phyloP scores from a whole-genome alignment of 2,113 vertebrate species.

The Peromyscus californicus region DNA sequence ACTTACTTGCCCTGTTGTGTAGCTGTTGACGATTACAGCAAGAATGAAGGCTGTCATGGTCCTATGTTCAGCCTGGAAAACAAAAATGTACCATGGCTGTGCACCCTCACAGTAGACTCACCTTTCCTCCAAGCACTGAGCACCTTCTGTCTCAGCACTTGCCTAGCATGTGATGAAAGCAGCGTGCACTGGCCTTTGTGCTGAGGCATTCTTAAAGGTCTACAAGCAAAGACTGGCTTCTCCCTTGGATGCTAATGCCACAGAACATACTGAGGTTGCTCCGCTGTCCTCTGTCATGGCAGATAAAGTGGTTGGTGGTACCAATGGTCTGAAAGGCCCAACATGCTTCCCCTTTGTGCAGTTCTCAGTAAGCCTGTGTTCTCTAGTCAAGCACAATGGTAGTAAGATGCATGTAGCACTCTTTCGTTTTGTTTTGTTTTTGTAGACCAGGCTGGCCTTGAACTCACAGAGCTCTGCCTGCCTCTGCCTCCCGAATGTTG shows the following conservation, averaged over 20 bases:
- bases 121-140: background rate
- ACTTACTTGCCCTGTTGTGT: conserved; percentile 97
- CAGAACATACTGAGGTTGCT: rapidly evolving
- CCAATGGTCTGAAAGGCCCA: background rate
- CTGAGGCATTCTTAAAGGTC: background rate
- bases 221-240: background rate
- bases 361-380: rapidly evolving
- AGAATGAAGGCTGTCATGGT: conserved; percentile 99
- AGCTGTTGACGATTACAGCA: conserved; percentile 98
- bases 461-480: background rate
- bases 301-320: background rate
- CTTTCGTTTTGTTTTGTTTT: background rate
- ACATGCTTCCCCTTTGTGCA: background rate
- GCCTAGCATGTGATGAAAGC: rapidly evolving
- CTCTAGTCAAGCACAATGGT: rapidly evolving
- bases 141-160: rapidly evolving
- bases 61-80: conserved; percentile 95
- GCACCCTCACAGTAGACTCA: too few species aligned
- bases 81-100: background rate
- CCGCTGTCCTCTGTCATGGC: background rate
- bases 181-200: rapidly evolving
- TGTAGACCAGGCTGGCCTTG: background rate
- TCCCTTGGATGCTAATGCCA: too few species aligned
- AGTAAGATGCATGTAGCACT: rapidly evolving
- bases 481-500: background rate